Evolutionary conservation across 1,140 invertebrate genomes (phyloP).

Genomic region (Anthonomus grandis): DNA sequence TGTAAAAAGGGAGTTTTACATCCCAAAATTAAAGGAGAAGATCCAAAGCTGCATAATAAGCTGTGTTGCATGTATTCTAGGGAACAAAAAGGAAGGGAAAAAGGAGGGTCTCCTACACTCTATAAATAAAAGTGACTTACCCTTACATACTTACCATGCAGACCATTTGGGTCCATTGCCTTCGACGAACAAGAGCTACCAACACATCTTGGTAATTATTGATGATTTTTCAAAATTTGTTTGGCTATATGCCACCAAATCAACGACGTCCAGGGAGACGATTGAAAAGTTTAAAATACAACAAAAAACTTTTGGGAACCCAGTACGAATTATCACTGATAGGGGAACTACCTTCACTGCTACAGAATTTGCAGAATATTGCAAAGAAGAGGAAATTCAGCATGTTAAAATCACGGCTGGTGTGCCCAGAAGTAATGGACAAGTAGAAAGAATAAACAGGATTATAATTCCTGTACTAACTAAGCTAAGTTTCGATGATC

Average conservation of each 20-base stretch:
- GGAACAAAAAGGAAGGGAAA: slow-evolving; percentile 46
- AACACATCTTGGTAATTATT: slow-evolving; percentile 45
- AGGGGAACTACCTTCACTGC: slow-evolving; percentile 46
- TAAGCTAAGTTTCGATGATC: slow-evolving; percentile 33
- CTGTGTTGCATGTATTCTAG: slow-evolving; percentile 47
- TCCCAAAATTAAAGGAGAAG: slow-evolving; percentile 41
- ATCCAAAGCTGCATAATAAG: slow-evolving; percentile 40
- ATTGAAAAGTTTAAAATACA: slow-evolving; percentile 24
- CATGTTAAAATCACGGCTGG: slow-evolving; percentile 39
- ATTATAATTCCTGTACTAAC: slow-evolving; percentile 37
- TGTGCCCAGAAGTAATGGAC: slow-evolving; percentile 38
- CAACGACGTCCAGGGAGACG: slow-evolving; percentile 36
- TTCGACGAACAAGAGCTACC: slow-evolving; percentile 44
- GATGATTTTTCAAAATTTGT: slow-evolving; percentile 49
- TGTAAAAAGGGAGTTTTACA: slow-evolving; percentile 46
- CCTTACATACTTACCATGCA: slow-evolving; percentile 39
- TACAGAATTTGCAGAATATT: slow-evolving; percentile 36
- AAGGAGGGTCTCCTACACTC: slow-evolving; percentile 41
- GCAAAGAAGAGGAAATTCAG: slow-evolving; percentile 32
- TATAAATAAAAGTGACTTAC: slow-evolving; percentile 30
- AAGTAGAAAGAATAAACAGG: slow-evolving; percentile 40
- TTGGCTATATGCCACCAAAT: slow-evolving; percentile 40
- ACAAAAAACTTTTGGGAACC: slow-evolving; percentile 42
- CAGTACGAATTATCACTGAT: slow-evolving; percentile 41
- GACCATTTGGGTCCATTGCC: slow-evolving; percentile 46